Evolutionary conservation across 2,888 invertebrate genomes (phyloP), one percentile per base, ranked within the genome.

Genomic region (Netelia inedita): DNA sequence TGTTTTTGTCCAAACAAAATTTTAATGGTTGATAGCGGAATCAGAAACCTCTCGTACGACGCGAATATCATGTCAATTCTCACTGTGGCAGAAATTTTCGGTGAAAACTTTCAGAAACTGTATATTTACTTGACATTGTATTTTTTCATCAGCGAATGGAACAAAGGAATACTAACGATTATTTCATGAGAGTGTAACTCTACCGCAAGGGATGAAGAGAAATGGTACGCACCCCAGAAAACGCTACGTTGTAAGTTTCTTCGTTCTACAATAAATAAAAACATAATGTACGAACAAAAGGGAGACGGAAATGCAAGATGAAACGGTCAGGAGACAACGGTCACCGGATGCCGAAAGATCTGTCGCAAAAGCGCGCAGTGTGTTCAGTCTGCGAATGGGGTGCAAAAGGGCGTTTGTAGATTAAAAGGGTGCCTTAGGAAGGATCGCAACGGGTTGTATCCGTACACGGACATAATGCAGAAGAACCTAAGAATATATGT

Each of bases 371-470:
- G 57, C 9, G 19, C 6, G n/a, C 9, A 19, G 5, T 57, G 16
- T 19, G 57, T 57, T 57, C 9, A 8, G 19, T 16, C 19, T 19
- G 19, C 65, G 41, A 53, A 50, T 35, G 61, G 50, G 50, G 21
- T 19, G 59, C 57, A 50, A 41, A 59, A 71, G 69, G 19, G 65
- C 63, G 63, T 65, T 79, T 71, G 35, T 69, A 74, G 79, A 83
- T 83, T 79, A 83, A 74, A 79, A 74, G 79, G 79, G 68, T 76
- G 21, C 50, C 76, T 28, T 76, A 63, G 19, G 50, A 82, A 71
- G 57, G 63, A 79, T 63, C 83, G 65, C 69, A 75, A 65, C 57
- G 46, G 66, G 61, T 74, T 79, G 74, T 74, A 74, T 73, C 61
- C 28, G 61, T 69, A 73, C 43, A 68, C 19, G 11, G 19, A 28